Base-by-base conservation (phyloP, 2,797 vertebrate species). In the Etheostoma perlongum region DNA sequence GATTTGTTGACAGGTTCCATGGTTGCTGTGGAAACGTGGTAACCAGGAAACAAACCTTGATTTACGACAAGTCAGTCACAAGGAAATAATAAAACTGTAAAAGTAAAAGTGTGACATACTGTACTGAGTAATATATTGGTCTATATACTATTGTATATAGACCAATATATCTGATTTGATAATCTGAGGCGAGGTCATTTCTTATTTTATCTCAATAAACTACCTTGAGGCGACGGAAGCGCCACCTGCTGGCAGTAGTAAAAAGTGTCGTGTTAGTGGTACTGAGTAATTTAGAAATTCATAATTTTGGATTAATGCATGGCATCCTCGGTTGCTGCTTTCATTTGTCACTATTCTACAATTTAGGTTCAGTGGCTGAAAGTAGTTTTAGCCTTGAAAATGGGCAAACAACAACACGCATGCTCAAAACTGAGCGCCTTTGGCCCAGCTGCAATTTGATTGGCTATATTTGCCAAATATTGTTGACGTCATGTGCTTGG, bases 1-100 rank as follows among this genome's bases (percentile, higher is more conserved):
- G 62, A 2, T 79, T 66, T 92, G 87, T 90, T 91, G 78, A 57
- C 57, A 0, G 27, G 14, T 25, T 85, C 85, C 89, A 86, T 88
- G 30, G 83, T 90, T 82, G 57, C 82, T 52, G 54, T 58, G 75
- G 83, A 42, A 84, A 87, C 55, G 25, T 0, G 10, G 54, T 30
- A 65, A 73, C 78, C 30, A 13, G 73, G 81, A 63, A 52, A 44
- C 27, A 1, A 46, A n/a, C 60, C 1, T 14, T 40, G 64, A 30
- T 71, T 87, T 62, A 58, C 30, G 47, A 1, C 14, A 42, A 3
- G 13, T 40, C 36, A 40, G 36, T 11, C 36, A 40, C 36, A 40
- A 40, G 36, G 12, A 40, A 40, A 40, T 40, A 40, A 40, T 40
- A 10, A 36, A 52, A 11, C 2, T 12, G 2, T 11, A 51, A 33